phyloP scores from a whole-genome alignment of 2,797 vertebrate genomes.

The Zenarchopterus dispar region DNA sequence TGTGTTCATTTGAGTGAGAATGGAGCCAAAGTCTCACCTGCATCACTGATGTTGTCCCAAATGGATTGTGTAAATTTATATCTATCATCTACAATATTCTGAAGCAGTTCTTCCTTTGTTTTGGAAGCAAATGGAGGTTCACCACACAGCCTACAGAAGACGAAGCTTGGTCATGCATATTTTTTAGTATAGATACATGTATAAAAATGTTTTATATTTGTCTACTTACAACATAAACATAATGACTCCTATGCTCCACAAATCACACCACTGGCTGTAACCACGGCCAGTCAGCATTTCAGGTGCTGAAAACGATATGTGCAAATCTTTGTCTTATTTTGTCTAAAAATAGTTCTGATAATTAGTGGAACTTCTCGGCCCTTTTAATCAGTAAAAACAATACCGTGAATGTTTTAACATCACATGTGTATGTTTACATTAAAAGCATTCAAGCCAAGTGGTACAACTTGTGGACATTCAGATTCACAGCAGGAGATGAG shows the following conservation, averaged over 20 bases:
- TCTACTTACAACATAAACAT: slow-evolving; percentile 93
- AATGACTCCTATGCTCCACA: slow-evolving; percentile 93
- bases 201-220: slow-evolving; percentile 7
- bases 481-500: slow-evolving; percentile 15
- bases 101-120: slow-evolving; percentile 84
- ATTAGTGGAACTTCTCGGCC: background rate
- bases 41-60: slow-evolving; percentile 82
- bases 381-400: background rate
- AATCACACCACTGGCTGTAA: slow-evolving; percentile 90
- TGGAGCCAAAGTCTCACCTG: slow-evolving; percentile 68
- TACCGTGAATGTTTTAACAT: slow-evolving; percentile 8
- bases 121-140: slow-evolving; percentile 83
- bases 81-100: slow-evolving; percentile 82
- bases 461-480: slow-evolving; percentile 5
- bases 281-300: slow-evolving; percentile 89
- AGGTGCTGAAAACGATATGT: slow-evolving; percentile 82
- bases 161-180: slow-evolving; percentile 23
- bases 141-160: slow-evolving; percentile 82
- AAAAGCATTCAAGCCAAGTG: background rate
- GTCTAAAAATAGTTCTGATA: slow-evolving; percentile 9
- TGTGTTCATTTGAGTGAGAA: slow-evolving; percentile 8
- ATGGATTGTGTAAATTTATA: slow-evolving; percentile 75
- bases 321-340: slow-evolving; percentile 8
- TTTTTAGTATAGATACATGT: slow-evolving; percentile 9
- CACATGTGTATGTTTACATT: background rate